Percentiles rank a stretch among this genome's conserved stretches.
Conservation (phyloP, 2,797 vertebrate species). For the Simalia tracyae region DNA sequence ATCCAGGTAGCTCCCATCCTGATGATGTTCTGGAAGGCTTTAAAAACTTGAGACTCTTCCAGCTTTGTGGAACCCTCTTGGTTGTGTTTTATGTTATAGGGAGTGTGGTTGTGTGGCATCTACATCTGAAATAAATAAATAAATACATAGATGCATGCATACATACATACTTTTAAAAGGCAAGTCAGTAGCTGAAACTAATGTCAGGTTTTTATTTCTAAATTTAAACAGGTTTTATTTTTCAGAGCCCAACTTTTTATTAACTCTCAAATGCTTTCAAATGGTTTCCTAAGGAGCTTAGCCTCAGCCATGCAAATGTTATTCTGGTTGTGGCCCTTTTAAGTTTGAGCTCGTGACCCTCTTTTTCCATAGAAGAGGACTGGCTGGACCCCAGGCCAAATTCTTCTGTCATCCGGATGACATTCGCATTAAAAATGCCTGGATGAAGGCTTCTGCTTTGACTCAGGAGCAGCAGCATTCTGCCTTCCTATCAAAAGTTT, state of each 20-base stretch:
- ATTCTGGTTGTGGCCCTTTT: neutral
- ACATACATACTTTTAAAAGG: neutral
- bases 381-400: neutral
- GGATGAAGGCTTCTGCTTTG: neutral
- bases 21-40: neutral
- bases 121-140: no score
- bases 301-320: neutral
- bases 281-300: neutral
- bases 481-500: neutral
- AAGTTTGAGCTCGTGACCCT: neutral
- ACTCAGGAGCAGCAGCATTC: neutral
- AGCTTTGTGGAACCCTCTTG: neutral
- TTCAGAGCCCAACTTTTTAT: neutral
- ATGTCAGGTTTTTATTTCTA: neutral
- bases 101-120: neutral
- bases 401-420: neutral
- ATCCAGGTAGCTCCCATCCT: neutral
- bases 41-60: neutral
- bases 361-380: neutral
- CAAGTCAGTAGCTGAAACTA: neutral
- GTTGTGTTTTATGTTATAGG: no score
- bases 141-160: no score
- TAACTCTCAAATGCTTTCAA: neutral
- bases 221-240: neutral
- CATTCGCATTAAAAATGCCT: neutral